Evolutionary conservation across 1,140 invertebrate genomes (phyloP), one percentile per base, ranked within the genome.

Genomic region (Lerema accius): DNA sequence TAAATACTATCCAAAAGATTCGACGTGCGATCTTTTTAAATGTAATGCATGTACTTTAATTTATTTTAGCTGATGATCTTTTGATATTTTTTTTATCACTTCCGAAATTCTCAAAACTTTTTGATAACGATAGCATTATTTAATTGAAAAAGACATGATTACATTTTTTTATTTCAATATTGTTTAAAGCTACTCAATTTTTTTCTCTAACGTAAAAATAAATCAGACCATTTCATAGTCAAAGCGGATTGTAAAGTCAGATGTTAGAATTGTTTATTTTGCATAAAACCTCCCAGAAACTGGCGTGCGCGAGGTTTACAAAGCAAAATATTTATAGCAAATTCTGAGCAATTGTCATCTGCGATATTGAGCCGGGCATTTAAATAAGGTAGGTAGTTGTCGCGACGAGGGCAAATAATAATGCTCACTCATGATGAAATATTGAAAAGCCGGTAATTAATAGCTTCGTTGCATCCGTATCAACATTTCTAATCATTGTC

Each of bases 401-500:
- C 13, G 46, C 45, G 17, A 63, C 69, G 73, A 64, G 65, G 70
- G 62, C 56, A 59, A 59, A 48, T 46, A 37, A 59, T 59, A 59
- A 59, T 59, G 43, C 56, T 59, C 49, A 67, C 66, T 63, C 65
- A 71, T 71, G 45, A 67, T 72, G 65, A 67, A 74, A 77, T 77
- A 71, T 74, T 67, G 61, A 71, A 69, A 67, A 69, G 65, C 67
- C 60, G 35, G 58, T 78, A 82, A 81, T 80, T 80, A 82, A 82
- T 80, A 76, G 69, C 69, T 72, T 65, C 68, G 76, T 74, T 69
- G 69, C 69, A 80, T 79, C 78, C 80, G 76, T 82, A 78, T 78
- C 74, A 84, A 79, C 76, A 80, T 86, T 85, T 83, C 82, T 86
- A 84, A 86, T 88, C 82, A 82, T 82, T 86, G 84, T 86, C 79